Evolutionary conservation across 2,113 vertebrate species (phyloP), one percentile per base, ranked within the genome.

Genomic region (Corythoichthys intestinalis): DNA sequence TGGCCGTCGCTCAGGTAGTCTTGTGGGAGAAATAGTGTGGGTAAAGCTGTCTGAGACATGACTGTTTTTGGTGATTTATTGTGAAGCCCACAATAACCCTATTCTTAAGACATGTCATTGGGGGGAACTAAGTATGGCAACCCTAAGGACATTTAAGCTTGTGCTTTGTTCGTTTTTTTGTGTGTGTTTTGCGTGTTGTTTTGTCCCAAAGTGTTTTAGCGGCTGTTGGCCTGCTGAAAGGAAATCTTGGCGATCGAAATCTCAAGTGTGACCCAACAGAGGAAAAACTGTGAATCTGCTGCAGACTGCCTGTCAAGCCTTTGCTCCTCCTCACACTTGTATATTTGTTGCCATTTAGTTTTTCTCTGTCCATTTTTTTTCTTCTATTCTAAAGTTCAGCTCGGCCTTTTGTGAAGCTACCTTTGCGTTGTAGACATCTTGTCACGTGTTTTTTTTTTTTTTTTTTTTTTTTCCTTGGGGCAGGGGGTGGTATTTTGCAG

Each of bases 201-300:
- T 73, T 81, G 80, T 85, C 80, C 81, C 74, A 76, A 71, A 85
- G 81, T 64, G 83, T 83, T 88, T 87, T 78, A 78, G 83, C 80
- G 88, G 90, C 86, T 86, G 76, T 89, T 76, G 87, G 85, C 81
- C 78, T 82, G 71, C 83, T 87, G 80, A 87, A 90, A 90, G 88
- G 80, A 85, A 88, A 89, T 67, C 85, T 90, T 90, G 87, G 89
- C 86, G 90, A 91, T 90, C 86, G 83, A 91, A 89, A 88, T 91
- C 88, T 91, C 83, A 84, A 92, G 91, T 93, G 91, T 93, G 91
- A 92, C 86, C 84, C 85, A 81, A 77, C 85, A 89, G 87, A 90
- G 85, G 90, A 84, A 89, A 92, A 93, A 93, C 91, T 93, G 91
- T 93, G 92, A 93, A 92, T 90, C 88, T 90, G 80, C 88, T 86